Evolutionary conservation across 2,888 invertebrate species (phyloP).

Genomic region (Gasteruption jaculator): DNA sequence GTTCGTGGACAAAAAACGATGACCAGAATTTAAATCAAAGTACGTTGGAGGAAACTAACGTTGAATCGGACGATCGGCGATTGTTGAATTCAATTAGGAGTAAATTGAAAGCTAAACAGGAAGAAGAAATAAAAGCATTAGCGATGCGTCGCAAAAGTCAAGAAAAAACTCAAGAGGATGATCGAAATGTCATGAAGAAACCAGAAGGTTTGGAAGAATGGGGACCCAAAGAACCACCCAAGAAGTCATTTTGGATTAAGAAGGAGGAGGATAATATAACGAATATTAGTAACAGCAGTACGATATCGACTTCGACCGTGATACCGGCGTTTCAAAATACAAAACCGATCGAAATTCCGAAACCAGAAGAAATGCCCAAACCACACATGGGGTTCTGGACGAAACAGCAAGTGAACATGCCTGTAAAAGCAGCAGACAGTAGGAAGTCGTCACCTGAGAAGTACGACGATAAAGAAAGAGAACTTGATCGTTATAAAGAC

Average conservation of each 20-base stretch:
- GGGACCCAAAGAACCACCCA: slow-evolving; percentile 29
- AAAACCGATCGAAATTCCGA: slow-evolving; percentile 33
- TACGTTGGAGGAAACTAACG: slow-evolving; percentile 30
- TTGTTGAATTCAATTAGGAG: slow-evolving; percentile 55
- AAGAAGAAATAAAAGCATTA: slow-evolving; percentile 50
- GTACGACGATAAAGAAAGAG: slow-evolving; percentile 46
- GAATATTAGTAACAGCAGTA: slow-evolving; percentile 24
- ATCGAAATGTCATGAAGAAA: slow-evolving; percentile 27
- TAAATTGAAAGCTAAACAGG: slow-evolving; percentile 55
- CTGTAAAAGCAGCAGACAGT: slow-evolving; percentile 42
- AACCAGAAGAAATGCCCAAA: slow-evolving; percentile 47
- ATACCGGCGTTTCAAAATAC: slow-evolving; percentile 15
- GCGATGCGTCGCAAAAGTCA: slow-evolving; percentile 24
- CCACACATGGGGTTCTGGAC: slow-evolving; percentile 51
- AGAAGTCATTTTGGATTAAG: slow-evolving; percentile 35
- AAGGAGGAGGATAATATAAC: slow-evolving; percentile 43
- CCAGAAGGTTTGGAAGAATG: slow-evolving; percentile 24
- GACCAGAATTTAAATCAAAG: slow-evolving; percentile 33
- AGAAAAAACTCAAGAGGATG: slow-evolving; percentile 24
- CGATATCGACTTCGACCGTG: slow-evolving; percentile 21
- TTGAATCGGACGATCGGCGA: slow-evolving; percentile 52
- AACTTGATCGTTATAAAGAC: slow-evolving; percentile 45
- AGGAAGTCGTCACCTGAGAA: slow-evolving; percentile 44
- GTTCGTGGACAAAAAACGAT: slow-evolving; percentile 48
- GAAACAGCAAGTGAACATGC: slow-evolving; percentile 47